Evolutionary conservation across 2,888 invertebrate species (phyloP), one percentile per base, ranked within the genome.

Genomic region (Alloscopus bannaensis): DNA sequence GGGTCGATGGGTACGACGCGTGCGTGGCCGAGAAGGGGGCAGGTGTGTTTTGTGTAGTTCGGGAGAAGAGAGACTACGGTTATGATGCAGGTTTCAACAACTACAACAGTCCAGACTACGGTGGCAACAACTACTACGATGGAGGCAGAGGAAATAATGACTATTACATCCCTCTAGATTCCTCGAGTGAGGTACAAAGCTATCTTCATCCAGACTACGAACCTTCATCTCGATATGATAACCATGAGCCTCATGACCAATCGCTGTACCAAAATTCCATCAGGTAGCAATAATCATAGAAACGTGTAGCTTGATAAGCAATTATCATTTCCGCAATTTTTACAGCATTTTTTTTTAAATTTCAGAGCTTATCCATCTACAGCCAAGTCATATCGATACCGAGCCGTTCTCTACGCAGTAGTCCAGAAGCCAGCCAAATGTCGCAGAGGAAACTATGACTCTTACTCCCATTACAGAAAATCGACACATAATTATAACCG

Each of bases 21-120:
- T 85, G 85, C 64, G 85, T 85, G 22, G 85, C 84, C 11, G 85
- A 85, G 40, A 73, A 80, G 57, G 85, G 85, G 11, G 80, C 84
- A 18, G 83, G 81, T 6, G 72, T 85, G 36, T 78, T 83, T 62
- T 85, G 85, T 45, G 20, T 81, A 2, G 71, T 85, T 29, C 55
- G 52, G 28, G 85, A 85, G 26, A 29, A 81, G 1, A 57, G 62
- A 24, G 24, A 26, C 47, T 68, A 80, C 40, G 70, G 66, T 4
- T 68, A 68, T 52, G 60, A 80, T 16, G 31, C 82, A n/a, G 72
- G 82, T 13, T 82, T 80, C 31, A 79, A 36, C 24, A 73, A 76
- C 18, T 20, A 70, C 18, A 57, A 72, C 3, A 45, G 29, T 16
- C 59, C 31, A 16, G 24, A 71, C 4, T 52, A 52, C n/a, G 13